Percentiles rank a stretch among this genome's conserved stretches.
Evolutionary conservation across 2,113 vertebrate species (phyloP).

Genomic region (Alaudala cheleensis): DNA sequence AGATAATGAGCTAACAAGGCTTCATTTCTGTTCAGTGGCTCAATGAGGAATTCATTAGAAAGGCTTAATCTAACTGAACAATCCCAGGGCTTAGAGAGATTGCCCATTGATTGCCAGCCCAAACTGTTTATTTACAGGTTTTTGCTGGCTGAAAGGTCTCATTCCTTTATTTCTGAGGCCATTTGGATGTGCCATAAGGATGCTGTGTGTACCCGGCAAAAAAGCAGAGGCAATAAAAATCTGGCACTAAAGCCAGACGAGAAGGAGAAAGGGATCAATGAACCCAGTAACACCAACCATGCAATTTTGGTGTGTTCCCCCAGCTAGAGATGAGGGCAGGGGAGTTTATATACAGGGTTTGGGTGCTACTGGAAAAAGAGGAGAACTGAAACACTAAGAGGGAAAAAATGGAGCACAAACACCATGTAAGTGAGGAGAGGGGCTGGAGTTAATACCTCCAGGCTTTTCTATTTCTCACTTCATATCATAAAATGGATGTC

Average conservation of each 20-base stretch:
- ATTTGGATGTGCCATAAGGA: slow-evolving; percentile 1
- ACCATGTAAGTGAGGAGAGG: not conserved
- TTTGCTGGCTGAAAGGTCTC: slow-evolving; percentile 54
- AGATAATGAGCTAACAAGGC: slow-evolving; percentile 79
- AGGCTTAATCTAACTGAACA: slow-evolving; percentile 74
- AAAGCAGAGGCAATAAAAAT: slow-evolving; percentile 29
- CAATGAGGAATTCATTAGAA: slow-evolving; percentile 79
- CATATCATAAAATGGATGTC: not conserved
- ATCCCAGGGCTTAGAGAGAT: slow-evolving; percentile 67
- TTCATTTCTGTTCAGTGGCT: slow-evolving; percentile 75
- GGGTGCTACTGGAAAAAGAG: not conserved
- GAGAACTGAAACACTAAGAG: not conserved
- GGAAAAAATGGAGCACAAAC: not conserved
- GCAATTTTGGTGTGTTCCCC: not conserved
- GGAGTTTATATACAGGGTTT: not conserved
- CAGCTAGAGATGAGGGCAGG: not conserved
- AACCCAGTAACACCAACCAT: not conserved
- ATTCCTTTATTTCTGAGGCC: slow-evolving; percentile 50
- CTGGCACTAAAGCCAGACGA: slow-evolving; percentile 10
- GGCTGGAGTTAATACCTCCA: not conserved
- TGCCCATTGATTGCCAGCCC: slow-evolving; percentile 66
- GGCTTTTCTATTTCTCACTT: slow-evolving; percentile 1
- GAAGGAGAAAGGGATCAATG: not conserved
- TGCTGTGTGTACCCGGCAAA: not conserved
- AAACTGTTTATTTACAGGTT: slow-evolving; percentile 70